Evolutionary conservation across 2,113 vertebrate species (phyloP), one percentile per base, ranked within the genome.

Genomic region (Seriola aureovittata): DNA sequence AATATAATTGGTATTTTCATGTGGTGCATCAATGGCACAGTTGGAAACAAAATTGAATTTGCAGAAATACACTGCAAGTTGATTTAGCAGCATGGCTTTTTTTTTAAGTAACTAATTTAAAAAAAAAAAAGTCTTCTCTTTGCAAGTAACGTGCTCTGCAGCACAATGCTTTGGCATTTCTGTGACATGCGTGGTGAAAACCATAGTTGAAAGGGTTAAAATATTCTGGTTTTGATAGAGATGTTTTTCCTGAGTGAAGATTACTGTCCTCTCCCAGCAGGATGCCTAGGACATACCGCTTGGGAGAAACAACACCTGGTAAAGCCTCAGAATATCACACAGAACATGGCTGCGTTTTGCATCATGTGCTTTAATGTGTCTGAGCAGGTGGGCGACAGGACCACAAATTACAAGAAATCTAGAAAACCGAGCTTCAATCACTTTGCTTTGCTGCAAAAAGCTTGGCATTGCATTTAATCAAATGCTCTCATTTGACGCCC

Each of bases 301-400:
- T 46, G 71, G 75, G 80, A 65, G 88, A 73, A 84, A 78, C 23
- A 59, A 75, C 80, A 87, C 67, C 79, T 82, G 75, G 67, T 40
- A 50, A 34, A 38, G 36, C 52, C 68, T 82, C 21, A 10, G 23
- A 68, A 50, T 70, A 75, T 34, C 75, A 70, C 65, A 78, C 5
- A 44, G n/a, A 44, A 17, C 32, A 46, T 29, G 3, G 34, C 16
- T 68, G 60, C 64, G 57, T 40, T 80, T 75, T 62, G 59, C 59
- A 66, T 58, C 21, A 8, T 23, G 23, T 42, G 48, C 29, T 59
- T 75, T 64, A 60, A 81, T 76, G 57, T 13, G 59, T 65, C 58
- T 72, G 57, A 77, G 65, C 71, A 88, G 55, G 66, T 66, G 76
- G 75, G 19, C 23, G 1, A 38, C 42, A 21, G 36, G 3, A 57